Base-by-base conservation (phyloP, 2,888 invertebrate species). In the Polia nebulosa region DNA sequence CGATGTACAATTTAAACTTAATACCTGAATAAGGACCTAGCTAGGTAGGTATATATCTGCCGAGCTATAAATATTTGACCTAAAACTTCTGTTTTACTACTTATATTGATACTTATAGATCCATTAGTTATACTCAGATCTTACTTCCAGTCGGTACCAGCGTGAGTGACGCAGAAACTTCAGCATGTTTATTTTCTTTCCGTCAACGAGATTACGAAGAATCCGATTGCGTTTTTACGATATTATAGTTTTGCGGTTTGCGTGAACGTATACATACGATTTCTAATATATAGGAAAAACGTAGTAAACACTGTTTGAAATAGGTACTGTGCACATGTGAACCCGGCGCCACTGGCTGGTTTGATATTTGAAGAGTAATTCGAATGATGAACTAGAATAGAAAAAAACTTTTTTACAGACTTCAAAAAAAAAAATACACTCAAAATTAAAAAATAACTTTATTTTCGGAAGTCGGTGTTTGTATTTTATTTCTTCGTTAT, bases 131-230 rank as follows among this genome's bases (percentile, higher is more conserved):
- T 32, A 20, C 41, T 36, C 22, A 15, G 9, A 53, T 47, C 47
- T 32, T 36, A 44, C n/a, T 51, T 49, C 41, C 52, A 11, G 17
- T 22, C 13, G 6, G 52, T 52, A 52, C 32, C 52, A 32, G n/a
- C n/a, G n/a, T 27, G 47, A 41, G 22, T 41, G 22, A 71, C 56
- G 49, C 27, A 77, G 56, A 56, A 29, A 36, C 27, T 70, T 70
- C 34, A 2, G 20, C 3, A 20, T 77, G 71, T 77, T 71, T 71
- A 71, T 72, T 77, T 72, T 77, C 36, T 22, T 71, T 52, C 36
- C 78, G 58, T 58, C 71, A 77, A 65, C 49, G 39, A 71, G 72
- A 77, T 72, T 58, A 52, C 78, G 36, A 58, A 34, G 51, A 70
- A 69, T 71, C 59, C 44, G 32, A 71, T 72, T 71, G 72, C 56